Conservation (phyloP, 2,888 invertebrate genomes). For the Merodon equestris region DNA sequence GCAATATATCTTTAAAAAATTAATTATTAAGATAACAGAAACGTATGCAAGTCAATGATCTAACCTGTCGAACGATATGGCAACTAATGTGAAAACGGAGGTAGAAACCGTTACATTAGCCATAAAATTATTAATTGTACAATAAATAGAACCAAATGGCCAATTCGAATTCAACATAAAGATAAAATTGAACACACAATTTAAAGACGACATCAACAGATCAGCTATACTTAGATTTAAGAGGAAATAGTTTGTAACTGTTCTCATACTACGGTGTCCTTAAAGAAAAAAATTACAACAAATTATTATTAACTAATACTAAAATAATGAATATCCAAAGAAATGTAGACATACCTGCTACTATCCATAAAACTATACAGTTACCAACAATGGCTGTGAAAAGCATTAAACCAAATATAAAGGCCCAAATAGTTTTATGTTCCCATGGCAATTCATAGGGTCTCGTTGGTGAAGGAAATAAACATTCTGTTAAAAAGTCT, state of each 20-base stretch:
- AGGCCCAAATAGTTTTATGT: conserved; percentile 86
- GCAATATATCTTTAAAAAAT: conserved; percentile 88
- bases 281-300: conserved; percentile 73
- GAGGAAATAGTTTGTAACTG: conserved; percentile 95
- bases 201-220: conserved; percentile 91
- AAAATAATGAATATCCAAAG: not conserved
- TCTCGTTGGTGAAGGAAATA: conserved; percentile 81
- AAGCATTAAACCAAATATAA: conserved; percentile 88
- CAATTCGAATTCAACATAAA: conserved; percentile 93
- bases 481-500: conserved; percentile 82
- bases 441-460: conserved; percentile 84
- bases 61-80: conserved; percentile 96
- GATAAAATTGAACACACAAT: conserved; percentile 94
- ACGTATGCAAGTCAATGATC: not conserved
- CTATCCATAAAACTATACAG: conserved; percentile 95
- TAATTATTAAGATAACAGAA: conserved; percentile 13
- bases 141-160: conserved; percentile 93
- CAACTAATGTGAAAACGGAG: conserved; percentile 95
- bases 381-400: conserved; percentile 91
- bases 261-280: conserved; percentile 91
- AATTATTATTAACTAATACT: not conserved
- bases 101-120: conserved; percentile 94
- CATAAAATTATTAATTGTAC: conserved; percentile 93
- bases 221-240: conserved; percentile 94
- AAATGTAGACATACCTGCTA: conserved; percentile 83